phyloP scores from a whole-genome alignment of 2,888 invertebrate genomes.

The Linnaemya vulpina region DNA sequence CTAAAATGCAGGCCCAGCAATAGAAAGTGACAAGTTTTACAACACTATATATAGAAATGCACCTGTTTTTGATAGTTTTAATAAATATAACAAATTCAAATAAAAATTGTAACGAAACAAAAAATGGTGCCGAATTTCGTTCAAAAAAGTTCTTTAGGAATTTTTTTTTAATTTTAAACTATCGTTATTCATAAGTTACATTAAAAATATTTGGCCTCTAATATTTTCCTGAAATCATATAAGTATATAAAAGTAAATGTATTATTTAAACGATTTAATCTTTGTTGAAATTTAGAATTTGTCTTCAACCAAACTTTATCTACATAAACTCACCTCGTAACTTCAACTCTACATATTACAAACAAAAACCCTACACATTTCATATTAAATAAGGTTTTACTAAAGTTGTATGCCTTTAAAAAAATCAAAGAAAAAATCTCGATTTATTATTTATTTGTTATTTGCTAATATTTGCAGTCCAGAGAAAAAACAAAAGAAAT shows the following conservation, averaged over 20 bases:
- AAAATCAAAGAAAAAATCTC: constrained; percentile 25
- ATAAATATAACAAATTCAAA: constrained; percentile 1
- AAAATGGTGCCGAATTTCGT: constrained; percentile 50
- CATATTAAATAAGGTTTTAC: constrained; percentile 46
- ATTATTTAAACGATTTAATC: constrained; percentile 7
- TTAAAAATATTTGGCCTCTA: constrained; percentile 34
- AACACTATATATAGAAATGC: constrained; percentile 49
- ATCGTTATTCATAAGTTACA: constrained; percentile 10
- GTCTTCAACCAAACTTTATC: background rate
- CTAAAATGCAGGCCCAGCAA: constrained; percentile 88
- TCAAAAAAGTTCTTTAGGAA: constrained; percentile 28
- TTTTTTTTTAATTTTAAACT: constrained; percentile 24
- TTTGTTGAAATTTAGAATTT: background rate
- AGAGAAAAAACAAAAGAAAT: constrained; percentile 5
- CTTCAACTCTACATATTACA: constrained; percentile 42
- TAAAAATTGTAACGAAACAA: constrained; percentile 25
- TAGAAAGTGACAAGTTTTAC: constrained; percentile 72
- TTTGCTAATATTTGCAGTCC: constrained; percentile 36
- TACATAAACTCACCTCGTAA: constrained; percentile 12
- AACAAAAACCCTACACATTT: constrained; percentile 45
- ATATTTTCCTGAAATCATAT: background rate
- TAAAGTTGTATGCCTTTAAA: constrained; percentile 17
- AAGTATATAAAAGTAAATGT: constrained; percentile 33
- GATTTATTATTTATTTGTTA: constrained; percentile 65
- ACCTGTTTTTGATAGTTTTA: constrained; percentile 52